Evolutionary conservation across 2,113 vertebrate genomes (phyloP).

Genomic region (Mormyrus lacerda): DNA sequence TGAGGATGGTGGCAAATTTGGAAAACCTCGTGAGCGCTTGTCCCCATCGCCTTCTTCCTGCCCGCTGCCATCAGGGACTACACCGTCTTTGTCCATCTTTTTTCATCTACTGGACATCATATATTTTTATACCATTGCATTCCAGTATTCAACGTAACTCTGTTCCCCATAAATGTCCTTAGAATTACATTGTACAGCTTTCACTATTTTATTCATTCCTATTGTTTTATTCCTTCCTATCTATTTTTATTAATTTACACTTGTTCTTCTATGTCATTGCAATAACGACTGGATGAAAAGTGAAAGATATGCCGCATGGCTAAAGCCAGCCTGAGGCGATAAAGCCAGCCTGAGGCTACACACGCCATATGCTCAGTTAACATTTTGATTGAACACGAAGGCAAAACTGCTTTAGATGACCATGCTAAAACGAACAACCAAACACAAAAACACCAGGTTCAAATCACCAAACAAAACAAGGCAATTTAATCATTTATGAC

Average conservation of each 20-base stretch:
- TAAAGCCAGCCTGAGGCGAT: neutral
- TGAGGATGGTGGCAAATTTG: neutral
- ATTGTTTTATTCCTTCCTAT: neutral
- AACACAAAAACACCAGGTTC: neutral
- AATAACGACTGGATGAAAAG: neutral
- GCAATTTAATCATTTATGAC: neutral
- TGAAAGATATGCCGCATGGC: neutral
- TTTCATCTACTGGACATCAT: neutral
- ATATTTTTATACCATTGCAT: neutral
- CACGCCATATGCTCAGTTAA: neutral
- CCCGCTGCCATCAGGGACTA: neutral
- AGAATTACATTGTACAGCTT: neutral
- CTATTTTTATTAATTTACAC: neutral
- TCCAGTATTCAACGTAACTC: neutral
- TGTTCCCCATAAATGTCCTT: neutral
- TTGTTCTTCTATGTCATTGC: neutral
- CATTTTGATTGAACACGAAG: neutral
- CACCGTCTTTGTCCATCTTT: no score
- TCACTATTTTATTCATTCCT: neutral
- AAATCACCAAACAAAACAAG: neutral
- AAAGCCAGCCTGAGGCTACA: no score
- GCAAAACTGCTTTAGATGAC: neutral
- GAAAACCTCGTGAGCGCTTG: neutral
- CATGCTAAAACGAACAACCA: neutral
- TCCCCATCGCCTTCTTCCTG: neutral